Percentiles rank a stretch among this genome's conserved stretches.
These are phyloP conservation scores for Acipenser oxyrinchus DNA, from an alignment of 2,797 vertebrate genomes.

Conservation along the genomic window DNA sequence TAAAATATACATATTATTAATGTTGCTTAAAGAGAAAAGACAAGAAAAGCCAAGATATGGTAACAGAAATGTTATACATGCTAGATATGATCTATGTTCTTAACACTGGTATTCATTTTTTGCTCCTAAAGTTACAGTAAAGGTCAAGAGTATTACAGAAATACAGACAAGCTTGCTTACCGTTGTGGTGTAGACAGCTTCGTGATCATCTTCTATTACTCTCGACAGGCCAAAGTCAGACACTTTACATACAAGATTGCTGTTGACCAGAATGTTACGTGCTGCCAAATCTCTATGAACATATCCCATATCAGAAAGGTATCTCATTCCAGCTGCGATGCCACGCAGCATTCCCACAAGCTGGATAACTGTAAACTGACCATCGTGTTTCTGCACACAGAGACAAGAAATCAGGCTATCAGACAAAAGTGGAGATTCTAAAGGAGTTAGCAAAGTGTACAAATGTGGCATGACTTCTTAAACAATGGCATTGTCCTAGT, in stretches of 20 bases:
- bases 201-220: slow-evolving; percentile 94
- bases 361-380: slow-evolving; percentile 96
- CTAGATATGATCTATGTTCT: too few species aligned
- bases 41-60: too few species aligned
- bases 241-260: slow-evolving; percentile 98
- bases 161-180: slow-evolving; percentile 58
- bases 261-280: slow-evolving; percentile 97
- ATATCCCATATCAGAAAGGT: slow-evolving; percentile 95
- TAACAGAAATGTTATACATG: too few species aligned
- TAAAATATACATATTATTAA: slow-evolving; percentile 28
- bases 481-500: too few species aligned
- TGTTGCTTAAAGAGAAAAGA: too few species aligned
- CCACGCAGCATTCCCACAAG: slow-evolving; percentile 94
- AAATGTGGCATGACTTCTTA: too few species aligned
- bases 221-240: slow-evolving; percentile 97
- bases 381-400: slow-evolving; percentile 81
- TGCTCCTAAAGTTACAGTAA: too few species aligned
- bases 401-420: not conserved
- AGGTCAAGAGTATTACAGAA: not conserved
- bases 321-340: slow-evolving; percentile 95
- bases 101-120: too few species aligned
- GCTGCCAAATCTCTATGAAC: slow-evolving; percentile 96
- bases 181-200: slow-evolving; percentile 95
- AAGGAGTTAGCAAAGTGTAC: too few species aligned
- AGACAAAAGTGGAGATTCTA: not conserved